Evolutionary conservation across 2,113 vertebrate genomes (phyloP).

Genomic region (Thymallus thymallus): DNA sequence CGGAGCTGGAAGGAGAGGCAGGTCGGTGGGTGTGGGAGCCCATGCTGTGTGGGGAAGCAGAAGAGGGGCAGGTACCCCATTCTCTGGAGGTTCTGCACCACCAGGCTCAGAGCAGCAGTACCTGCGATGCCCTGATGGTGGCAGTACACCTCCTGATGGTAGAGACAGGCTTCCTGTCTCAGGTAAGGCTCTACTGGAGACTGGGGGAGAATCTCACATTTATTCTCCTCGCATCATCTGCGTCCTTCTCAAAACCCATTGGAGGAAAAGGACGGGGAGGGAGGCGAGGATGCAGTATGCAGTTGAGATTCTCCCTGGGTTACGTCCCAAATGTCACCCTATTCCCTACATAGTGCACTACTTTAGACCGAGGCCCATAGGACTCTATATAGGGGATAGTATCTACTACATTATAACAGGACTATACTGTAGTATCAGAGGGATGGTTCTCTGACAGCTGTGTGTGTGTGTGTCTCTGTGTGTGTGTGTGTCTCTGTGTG

Average conservation of each 20-base stretch:
- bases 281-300: no score
- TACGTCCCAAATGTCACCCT: no score
- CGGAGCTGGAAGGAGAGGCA: constrained; percentile 55
- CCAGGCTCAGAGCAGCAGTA: constrained; percentile 64
- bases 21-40: constrained; percentile 74
- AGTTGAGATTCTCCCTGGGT: no score
- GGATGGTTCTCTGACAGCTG: no score
- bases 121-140: constrained; percentile 82
- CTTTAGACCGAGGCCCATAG: no score
- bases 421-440: no score
- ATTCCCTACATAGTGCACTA: no score
- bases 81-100: constrained; percentile 84
- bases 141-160: constrained; percentile 86
- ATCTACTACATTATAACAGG: no score
- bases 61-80: constrained; percentile 82
- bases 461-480: neutral
- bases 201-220: neutral
- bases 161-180: constrained; percentile 86
- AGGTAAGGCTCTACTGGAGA: constrained; percentile 68
- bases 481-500: neutral
- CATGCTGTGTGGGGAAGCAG: constrained; percentile 88
- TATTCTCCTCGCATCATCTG: no score
- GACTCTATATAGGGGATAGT: no score
- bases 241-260: no score
- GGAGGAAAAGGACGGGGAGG: no score